A percentile compares a stretch with the other conserved stretches of the same genome.
phyloP scores from a whole-genome alignment of 2,113 vertebrate species.

The Amazona vittata region DNA sequence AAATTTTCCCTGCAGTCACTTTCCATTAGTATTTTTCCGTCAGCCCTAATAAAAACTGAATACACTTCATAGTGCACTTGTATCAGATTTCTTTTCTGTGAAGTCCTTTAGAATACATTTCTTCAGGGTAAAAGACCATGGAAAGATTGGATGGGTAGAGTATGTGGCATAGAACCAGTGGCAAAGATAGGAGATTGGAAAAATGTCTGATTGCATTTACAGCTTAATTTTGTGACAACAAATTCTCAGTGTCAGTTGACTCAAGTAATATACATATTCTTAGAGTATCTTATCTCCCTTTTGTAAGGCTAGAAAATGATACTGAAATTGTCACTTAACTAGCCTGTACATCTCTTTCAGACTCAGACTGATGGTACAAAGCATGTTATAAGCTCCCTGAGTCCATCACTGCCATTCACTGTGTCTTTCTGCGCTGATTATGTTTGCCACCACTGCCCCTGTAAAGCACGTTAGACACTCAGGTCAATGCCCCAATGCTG shows the following conservation, averaged over 20 bases:
- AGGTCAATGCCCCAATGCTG: accelerated
- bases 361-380: background rate
- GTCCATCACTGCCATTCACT: background rate
- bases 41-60: background rate
- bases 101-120: background rate
- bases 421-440: background rate
- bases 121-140: background rate
- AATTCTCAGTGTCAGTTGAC: background rate
- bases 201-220: background rate
- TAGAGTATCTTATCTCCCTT: background rate
- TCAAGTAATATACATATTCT: background rate
- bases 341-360: background rate
- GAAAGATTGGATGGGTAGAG: background rate
- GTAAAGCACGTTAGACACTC: background rate
- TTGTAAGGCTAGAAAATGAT: background rate
- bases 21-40: background rate
- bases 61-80: background rate
- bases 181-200: background rate
- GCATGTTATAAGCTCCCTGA: background rate
- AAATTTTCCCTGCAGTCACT: background rate
- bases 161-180: background rate
- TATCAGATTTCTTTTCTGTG: background rate
- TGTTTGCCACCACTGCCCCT: background rate
- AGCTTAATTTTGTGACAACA: background rate
- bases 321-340: background rate